Base-by-base conservation (phyloP, 2,888 invertebrate species). In the Euphydryas editha region DNA sequence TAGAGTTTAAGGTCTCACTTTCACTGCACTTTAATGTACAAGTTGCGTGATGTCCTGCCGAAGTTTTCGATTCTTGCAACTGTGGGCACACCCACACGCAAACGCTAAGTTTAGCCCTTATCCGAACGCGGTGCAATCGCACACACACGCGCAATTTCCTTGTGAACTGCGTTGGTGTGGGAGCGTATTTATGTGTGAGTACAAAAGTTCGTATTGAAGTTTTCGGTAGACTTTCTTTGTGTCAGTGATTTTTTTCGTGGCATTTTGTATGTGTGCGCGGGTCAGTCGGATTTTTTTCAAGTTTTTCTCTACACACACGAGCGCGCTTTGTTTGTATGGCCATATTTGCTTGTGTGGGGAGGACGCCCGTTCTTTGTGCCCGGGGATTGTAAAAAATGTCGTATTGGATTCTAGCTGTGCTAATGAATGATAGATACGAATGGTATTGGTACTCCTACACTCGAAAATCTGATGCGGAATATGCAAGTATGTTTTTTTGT, bases 161-260 rank as follows among this genome's bases (percentile, higher is more conserved):
- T 83, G 84, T 86, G 75, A 72, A 60, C 20, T 58, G 51, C 59
- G 13, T 0, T 1, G 47, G 83, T 84, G 82, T 81, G 85, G 21
- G 82, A 73, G 71, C 0, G 8, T 5, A 8, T 24, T 30, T 3
- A 0, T 36, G 87, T 89, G 87, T 87, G 87, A 67, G 83, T 82
- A 75, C 83, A 86, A 87, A 91, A 92, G 91, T 92, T 91, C 82
- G 81, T 89, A 88, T 87, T 85, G 83, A 92, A 92, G 89, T 92
- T 92, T 92, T 91, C 81, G 90, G 91, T 86, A 82, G 88, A 90
- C 85, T 89, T 91, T 92, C 91, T 92, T 92, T 92, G 92, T 92
- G 92, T 91, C 90, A 79, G 92, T 92, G 90, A 92, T 92, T 92
- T 92, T 92, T 92, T 92, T 88, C 89, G 90, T 87, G 83, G 81